A percentile compares a stretch with the other conserved stretches of the same genome.
phyloP scores from a whole-genome alignment of 2,888 invertebrate species.

The Boloria euphrosyne region DNA sequence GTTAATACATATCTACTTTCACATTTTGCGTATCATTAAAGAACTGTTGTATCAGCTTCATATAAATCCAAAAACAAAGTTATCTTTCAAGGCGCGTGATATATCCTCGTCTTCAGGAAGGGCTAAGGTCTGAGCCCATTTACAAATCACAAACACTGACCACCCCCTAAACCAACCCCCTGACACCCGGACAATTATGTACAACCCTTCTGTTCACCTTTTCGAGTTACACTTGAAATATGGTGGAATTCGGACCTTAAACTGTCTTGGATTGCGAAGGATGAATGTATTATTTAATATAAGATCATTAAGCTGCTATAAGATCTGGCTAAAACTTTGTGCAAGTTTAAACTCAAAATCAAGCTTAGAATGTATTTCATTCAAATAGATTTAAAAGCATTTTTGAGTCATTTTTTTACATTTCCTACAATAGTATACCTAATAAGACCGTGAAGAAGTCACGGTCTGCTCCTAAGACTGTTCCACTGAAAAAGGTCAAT shows the following conservation, averaged over 20 bases:
- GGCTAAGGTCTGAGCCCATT: conserved; percentile 81
- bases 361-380: no score
- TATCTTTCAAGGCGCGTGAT: conserved; percentile 78
- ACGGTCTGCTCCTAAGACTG: neutral
- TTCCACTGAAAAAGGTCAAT: no score
- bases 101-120: conserved; percentile 80
- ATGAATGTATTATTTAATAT: conserved; percentile 32
- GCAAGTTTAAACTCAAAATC: neutral
- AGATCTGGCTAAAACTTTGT: neutral
- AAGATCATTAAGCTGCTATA: conserved; percentile 15
- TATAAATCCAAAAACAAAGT: conserved; percentile 65
- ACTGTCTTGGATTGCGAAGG: conserved; percentile 49
- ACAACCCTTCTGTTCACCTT: conserved; percentile 62
- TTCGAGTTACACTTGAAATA: conserved; percentile 74
- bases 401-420: no score
- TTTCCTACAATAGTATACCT: no score
- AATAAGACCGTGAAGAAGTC: neutral
- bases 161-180: conserved; percentile 54
- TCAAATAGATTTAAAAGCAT: no score
- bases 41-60: conserved; percentile 52
- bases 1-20: neutral
- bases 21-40: neutral
- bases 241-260: conserved; percentile 66
- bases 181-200: conserved; percentile 61
- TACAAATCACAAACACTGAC: conserved; percentile 83